Evolutionary conservation across 2,888 invertebrate species (phyloP), one percentile per base, ranked within the genome.

Genomic region (Metacarcinus magister): DNA sequence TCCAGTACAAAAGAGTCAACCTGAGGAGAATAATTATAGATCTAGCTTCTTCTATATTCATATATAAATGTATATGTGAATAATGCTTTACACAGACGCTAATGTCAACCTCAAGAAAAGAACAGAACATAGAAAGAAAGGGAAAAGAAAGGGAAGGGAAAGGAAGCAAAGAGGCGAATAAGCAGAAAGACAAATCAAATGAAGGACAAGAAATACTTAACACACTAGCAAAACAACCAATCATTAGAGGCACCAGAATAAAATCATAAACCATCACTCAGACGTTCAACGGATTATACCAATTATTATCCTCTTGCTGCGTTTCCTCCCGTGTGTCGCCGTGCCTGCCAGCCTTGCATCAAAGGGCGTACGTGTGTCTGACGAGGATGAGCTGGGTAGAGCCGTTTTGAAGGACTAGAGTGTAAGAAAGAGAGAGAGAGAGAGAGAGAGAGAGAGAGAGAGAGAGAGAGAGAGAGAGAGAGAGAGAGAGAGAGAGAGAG

Each of bases 391-490:
- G 5, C 13, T 13, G 48, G 5, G 48, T 48, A 8, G 5, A 48
- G 13, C 48, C 48, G 5, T 48, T 5, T 48, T 48, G 48, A 8
- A n/a, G n/a, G n/a, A n/a, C n/a, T n/a, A n/a, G n/a, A n/a, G n/a
- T n/a, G n/a, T n/a, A n/a, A n/a, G n/a, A n/a, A n/a, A n/a, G n/a
- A n/a, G n/a, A n/a, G n/a, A n/a, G n/a, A 54, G 54, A 54, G 54
- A 54, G 54, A 54, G 54, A 54, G 54, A 54, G 54, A 54, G 67
- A 67, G 67, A 67, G 67, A 67, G 67, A 67, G 67, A 67, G 67
- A 67, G 67, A 67, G 67, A 67, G 67, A 67, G 67, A 67, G 67
- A 67, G 67, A 67, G 67, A 67, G 67, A 67, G 67, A 67, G 67
- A 67, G 67, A 67, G 67, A 67, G 67, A 67, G 67, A 67, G 67